Base-by-base conservation (phyloP, 2,113 vertebrate genomes). In the Bubalus kerabau region DNA sequence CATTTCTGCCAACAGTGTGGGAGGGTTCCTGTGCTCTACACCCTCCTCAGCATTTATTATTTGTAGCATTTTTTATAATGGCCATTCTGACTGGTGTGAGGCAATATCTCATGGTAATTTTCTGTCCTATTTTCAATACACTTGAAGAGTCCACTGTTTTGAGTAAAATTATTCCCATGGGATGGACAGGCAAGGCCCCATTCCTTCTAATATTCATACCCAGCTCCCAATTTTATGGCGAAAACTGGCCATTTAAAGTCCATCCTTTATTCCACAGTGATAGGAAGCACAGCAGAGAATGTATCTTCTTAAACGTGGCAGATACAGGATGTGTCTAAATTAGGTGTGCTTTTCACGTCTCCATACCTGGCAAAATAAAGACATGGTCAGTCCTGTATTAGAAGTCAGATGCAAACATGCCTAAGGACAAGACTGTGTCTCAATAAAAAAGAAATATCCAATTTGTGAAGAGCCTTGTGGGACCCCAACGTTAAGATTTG, bases 221-320 rank as follows among this genome's bases (percentile, higher is more conserved):
- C 28, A 11, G 16, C 54, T 64, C n/a, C 50, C 60, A 3, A 1
- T 13, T 19, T 90, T 50, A 19, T 2, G 12, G 54, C 23, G 10
- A 12, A 28, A n/a, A 1, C 15, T 5, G 56, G 6, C 3, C 6
- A 7, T 21, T 59, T 5, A 4, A n/a, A 60, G n/a, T 36, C 28
- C 52, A 82, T 10, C 28, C 7, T n/a, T 11, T 14, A 5, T 4
- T 6, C 36, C 26, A 36, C 10, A 7, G 2, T 5, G 7, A 7
- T 9, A 11, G 57, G 32, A 30, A 1, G 7, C 80, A 23, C 6
- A 6, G 15, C 1, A 48, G 6, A 14, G 14, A 32, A 32, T n/a
- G 24, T 8, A 0, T 16, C n/a, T 59, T 59, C n/a, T 40, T 5
- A 2, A 21, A 9, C 1, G 1, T 8, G 14, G 30, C 1, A 4